Evolutionary conservation across 2,113 vertebrate species (phyloP).

Genomic region (Hemicordylus capensis): DNA sequence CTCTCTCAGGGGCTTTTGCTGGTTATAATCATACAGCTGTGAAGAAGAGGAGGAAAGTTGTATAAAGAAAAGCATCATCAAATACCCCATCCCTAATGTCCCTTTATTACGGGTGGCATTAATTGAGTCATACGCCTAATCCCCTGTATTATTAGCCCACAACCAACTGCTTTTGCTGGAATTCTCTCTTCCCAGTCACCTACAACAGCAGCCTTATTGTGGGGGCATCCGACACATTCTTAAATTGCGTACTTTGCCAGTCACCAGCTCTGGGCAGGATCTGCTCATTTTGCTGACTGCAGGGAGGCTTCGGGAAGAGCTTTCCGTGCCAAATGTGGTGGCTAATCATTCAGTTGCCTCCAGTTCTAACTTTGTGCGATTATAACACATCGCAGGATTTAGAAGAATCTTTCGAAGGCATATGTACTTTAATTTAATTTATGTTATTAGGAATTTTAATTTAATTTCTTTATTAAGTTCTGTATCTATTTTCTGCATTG

Average conservation of each 20-base stretch:
- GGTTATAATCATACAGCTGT: slow-evolving; percentile 74
- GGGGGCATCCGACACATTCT: slow-evolving; percentile 45
- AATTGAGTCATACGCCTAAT: slow-evolving; percentile 68
- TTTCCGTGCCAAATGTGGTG: slow-evolving; percentile 45
- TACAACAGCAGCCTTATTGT: slow-evolving; percentile 46
- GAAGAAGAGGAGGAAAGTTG: slow-evolving; percentile 71
- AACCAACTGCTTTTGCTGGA: slow-evolving; percentile 59
- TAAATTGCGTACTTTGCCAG: slow-evolving; percentile 58
- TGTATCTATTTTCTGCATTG: no score
- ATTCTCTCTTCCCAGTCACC: slow-evolving; percentile 38
- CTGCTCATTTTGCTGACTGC: slow-evolving; percentile 53
- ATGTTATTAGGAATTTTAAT: no score
- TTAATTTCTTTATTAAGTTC: no score
- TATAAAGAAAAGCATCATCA: slow-evolving; percentile 80
- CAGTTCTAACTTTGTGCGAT: slow-evolving; percentile 57
- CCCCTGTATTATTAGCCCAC: slow-evolving; percentile 25
- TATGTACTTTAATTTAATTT: neutral
- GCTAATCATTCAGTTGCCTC: slow-evolving; percentile 61
- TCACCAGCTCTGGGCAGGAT: slow-evolving; percentile 10
- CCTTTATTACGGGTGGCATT: slow-evolving; percentile 74
- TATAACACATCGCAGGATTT: slow-evolving; percentile 44
- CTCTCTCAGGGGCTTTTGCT: slow-evolving; percentile 75
- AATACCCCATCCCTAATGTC: slow-evolving; percentile 69
- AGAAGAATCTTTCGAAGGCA: neutral
- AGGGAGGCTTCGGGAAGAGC: slow-evolving; percentile 54